Base-by-base conservation (phyloP, 1,140 invertebrate genomes). In the Zeugodacus cucurbitae region DNA sequence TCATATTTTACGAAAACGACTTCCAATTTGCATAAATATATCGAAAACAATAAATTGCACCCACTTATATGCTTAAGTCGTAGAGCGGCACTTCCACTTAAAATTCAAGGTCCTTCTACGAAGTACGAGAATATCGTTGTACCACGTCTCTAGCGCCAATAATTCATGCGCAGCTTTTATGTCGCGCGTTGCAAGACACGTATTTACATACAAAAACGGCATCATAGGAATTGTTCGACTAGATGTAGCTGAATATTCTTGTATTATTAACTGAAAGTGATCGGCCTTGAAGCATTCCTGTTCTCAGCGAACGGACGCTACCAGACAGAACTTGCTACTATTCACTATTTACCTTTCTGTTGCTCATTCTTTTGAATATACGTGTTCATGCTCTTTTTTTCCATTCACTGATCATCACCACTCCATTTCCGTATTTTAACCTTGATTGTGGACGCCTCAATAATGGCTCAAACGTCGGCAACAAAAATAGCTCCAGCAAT, bases 351-450 rank as follows among this genome's bases (percentile, higher is more conserved):
- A 87, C 87, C 22, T 59, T 88, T 86, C 74, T 87, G 29, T 74
- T 87, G 37, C 41, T 26, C 57, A 44, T 48, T 82, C 7, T 41
- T 26, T 29, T 26, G 48, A 32, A 20, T 32, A 22, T 85, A 14
- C 4, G 64, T 88, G 26, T 64, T 62, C 3, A 54, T 58, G 48
- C 58, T 64, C 41, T n/a, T 41, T 54, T 87, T 58, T 88, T 86
- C 85, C 62, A 85, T 89, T 90, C 90, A 26, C 91, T 93, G 93
- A n/a, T n/a, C n/a, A 91, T 91, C 90, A 93, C 91, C 89, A 93
- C 93, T 91, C 92, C 93, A 90, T 89, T 93, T 89, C 93, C 93
- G 89, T 93, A 92, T 89, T 93, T 93, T 91, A 92, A 92, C 91
- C 90, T 93, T 93, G 91, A 92, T 90, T 91, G 92, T 90, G 90